Evolutionary conservation across 2,113 vertebrate genomes (phyloP).

Genomic region (Paramisgurnus dabryanus): DNA sequence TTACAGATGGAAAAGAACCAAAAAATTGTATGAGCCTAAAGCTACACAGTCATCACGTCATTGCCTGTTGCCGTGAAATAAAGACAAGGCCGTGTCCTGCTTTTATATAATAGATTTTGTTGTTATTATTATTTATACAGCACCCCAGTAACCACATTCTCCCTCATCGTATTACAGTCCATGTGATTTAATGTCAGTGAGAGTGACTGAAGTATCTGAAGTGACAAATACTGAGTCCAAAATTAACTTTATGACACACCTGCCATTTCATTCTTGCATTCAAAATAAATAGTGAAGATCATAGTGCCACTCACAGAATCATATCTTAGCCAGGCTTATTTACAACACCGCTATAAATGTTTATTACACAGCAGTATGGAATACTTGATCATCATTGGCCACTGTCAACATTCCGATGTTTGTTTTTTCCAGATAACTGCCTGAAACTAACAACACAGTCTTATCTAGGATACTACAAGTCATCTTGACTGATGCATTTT

Average conservation of each 20-base stretch:
- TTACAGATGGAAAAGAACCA: neutral
- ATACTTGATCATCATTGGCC: too few relatives aligned
- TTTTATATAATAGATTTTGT: conserved; percentile 6
- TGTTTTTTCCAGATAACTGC: too few relatives aligned
- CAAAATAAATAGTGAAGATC: too few relatives aligned
- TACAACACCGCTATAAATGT: neutral
- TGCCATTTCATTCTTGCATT: too few relatives aligned
- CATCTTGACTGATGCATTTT: too few relatives aligned
- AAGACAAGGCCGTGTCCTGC: neutral
- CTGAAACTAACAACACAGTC: too few relatives aligned
- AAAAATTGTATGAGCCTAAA: neutral
- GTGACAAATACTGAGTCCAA: too few relatives aligned
- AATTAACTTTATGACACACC: too few relatives aligned
- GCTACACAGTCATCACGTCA: neutral
- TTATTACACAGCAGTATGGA: too few relatives aligned
- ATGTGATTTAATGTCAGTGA: neutral
- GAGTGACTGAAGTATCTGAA: too few relatives aligned
- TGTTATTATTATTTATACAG: conserved; percentile 29
- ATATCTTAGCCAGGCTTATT: neutral
- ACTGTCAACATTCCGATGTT: too few relatives aligned
- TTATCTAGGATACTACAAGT: too few relatives aligned
- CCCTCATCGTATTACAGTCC: conserved; percentile 10
- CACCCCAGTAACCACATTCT: neutral
- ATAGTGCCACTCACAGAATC: neutral
- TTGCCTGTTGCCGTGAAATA: neutral